These are phyloP conservation scores for Cantharis rustica DNA, from an alignment of 2,888 invertebrate genomes.

Conservation along the genomic window DNA sequence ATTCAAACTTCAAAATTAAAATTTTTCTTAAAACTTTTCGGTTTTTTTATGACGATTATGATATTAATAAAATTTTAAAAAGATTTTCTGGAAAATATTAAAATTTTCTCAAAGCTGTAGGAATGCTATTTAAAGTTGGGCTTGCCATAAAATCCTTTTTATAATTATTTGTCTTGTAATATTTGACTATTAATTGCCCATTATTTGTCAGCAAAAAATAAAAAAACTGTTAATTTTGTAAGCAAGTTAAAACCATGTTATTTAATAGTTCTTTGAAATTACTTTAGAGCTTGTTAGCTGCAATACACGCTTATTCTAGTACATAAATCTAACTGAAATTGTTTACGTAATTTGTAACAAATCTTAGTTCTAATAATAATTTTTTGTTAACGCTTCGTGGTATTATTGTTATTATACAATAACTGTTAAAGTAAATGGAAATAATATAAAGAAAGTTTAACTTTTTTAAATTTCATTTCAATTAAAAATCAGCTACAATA, in stretches of 20 bases:
- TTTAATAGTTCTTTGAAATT: not conserved
- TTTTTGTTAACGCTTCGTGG: too few species aligned
- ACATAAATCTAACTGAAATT: not conserved
- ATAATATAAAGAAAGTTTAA: too few species aligned
- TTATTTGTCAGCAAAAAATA: too few species aligned
- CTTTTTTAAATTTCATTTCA: too few species aligned
- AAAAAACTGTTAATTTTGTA: too few species aligned
- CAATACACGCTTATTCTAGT: not conserved
- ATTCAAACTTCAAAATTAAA: slow-evolving; percentile 19
- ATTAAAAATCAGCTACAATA: too few species aligned
- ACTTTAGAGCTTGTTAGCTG: not conserved
- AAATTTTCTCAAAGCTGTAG: not conserved
- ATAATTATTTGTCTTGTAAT: too few species aligned
- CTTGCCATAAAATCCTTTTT: not conserved
- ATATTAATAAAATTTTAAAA: not conserved
- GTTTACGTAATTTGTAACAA: not conserved
- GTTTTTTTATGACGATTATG: not conserved
- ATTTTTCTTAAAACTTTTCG: slow-evolving; percentile 7
- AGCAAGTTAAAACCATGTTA: not conserved
- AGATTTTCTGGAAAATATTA: not conserved
- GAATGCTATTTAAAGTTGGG: not conserved
- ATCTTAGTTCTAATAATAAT: not conserved
- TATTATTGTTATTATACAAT: too few species aligned
- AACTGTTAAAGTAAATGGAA: too few species aligned
- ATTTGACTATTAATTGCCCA: too few species aligned